A percentile compares a stretch with the other conserved stretches of the same genome.
Conservation (phyloP, 1,140 invertebrate genomes). For the Drosophila bifasciata region DNA sequence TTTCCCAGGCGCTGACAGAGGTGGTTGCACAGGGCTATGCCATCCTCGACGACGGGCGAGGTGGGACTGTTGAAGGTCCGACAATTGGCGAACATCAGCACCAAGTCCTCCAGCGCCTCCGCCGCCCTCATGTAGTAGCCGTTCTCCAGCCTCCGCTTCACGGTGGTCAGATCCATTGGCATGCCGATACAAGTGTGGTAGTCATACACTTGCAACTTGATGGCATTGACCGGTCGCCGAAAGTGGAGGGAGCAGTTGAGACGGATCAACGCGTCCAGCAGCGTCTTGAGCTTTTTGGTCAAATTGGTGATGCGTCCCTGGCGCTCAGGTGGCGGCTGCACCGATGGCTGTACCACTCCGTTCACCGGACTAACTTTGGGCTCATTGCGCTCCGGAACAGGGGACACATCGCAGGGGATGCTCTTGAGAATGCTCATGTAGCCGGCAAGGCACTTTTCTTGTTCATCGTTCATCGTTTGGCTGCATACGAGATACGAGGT, state of each 20-base stretch:
- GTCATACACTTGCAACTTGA: slow-evolving; percentile 18
- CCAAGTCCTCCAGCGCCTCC: slow-evolving; percentile 35
- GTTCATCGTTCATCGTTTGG: no score
- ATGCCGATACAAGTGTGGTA: slow-evolving; percentile 20
- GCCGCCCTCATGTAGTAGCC: slow-evolving; percentile 31
- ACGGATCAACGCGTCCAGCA: slow-evolving; percentile 17
- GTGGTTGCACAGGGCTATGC: slow-evolving; percentile 1
- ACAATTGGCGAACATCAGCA: slow-evolving; percentile 42
- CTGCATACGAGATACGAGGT: no score
- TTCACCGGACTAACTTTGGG: slow-evolving; percentile 26
- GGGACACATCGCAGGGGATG: no score
- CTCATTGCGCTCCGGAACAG: slow-evolving; percentile 15
- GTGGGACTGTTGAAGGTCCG: slow-evolving; percentile 18
- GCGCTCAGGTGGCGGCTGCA: slow-evolving; percentile 23
- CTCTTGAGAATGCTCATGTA: no score
- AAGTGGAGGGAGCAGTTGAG: slow-evolving; percentile 24
- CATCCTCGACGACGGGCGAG: slow-evolving; percentile 4
- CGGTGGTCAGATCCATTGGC: slow-evolving; percentile 44
- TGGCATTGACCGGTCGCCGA: slow-evolving; percentile 23
- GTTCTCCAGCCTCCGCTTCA: slow-evolving; percentile 29
- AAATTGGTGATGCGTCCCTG: slow-evolving; percentile 33
- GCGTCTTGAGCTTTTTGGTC: slow-evolving; percentile 14
- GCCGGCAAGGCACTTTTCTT: no score
- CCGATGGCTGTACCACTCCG: slow-evolving; percentile 41
- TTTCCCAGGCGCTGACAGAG: slow-evolving; percentile 4